A percentile compares a stretch with the other conserved stretches of the same genome.
These are phyloP conservation scores for Clavelina lepadiformis DNA, from an alignment of 23 tunicate species.

Conservation along the genomic window DNA sequence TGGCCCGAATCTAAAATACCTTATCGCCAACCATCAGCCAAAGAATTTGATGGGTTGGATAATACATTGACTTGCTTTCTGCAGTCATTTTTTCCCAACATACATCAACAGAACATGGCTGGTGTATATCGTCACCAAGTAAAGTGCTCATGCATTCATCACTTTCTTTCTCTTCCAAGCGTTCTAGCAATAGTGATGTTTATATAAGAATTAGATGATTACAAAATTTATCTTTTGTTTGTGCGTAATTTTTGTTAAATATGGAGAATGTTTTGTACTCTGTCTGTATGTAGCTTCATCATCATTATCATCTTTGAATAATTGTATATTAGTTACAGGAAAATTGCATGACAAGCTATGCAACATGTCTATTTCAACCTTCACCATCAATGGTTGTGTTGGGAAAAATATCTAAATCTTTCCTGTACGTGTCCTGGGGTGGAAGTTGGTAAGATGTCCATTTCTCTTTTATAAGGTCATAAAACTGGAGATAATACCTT, in stretches of 20 bases:
- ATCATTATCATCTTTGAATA: no score
- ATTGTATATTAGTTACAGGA: no score
- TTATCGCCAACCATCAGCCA: conserved; percentile 41
- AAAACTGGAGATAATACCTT: conserved; percentile 31
- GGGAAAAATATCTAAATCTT: conserved; percentile 14
- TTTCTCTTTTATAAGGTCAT: conserved; percentile 14
- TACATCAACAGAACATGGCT: conserved; percentile 18
- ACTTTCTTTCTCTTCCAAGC: conserved; percentile 27
- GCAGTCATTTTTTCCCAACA: conserved; percentile 56
- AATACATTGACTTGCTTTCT: conserved; percentile 15
- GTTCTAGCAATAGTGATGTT: no score
- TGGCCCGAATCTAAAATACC: no score
- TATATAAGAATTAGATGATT: no score
- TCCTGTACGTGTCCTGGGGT: conserved; percentile 20
- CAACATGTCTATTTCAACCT: no score
- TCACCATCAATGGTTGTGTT: no score
- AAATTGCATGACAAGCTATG: no score
- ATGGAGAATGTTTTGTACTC: no score
- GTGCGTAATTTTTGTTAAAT: no score
- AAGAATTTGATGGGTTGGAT: conserved; percentile 59
- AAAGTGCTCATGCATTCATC: conserved; percentile 48
- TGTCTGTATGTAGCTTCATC: no score
- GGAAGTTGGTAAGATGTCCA: conserved; percentile 34
- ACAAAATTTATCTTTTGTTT: no score
- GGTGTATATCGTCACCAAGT: conserved; percentile 1